phyloP scores from a whole-genome alignment of 2,113 vertebrate species.

The Gambusia holbrooki region DNA sequence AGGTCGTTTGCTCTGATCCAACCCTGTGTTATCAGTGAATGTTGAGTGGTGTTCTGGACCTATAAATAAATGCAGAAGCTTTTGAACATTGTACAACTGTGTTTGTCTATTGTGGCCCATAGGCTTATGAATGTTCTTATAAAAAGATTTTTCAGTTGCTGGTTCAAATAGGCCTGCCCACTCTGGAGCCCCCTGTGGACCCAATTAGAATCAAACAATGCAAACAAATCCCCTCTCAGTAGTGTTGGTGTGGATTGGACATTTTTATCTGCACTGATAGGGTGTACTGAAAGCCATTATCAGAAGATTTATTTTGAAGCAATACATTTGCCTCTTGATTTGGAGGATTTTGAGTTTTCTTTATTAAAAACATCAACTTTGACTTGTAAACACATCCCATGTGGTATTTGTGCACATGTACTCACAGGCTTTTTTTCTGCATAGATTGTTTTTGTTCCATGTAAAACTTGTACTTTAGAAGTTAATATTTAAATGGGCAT shows the following conservation, averaged over 20 bases:
- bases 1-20: slow-evolving; percentile 3
- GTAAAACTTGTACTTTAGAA: neutral
- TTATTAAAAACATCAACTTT: neutral
- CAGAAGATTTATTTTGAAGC: slow-evolving; percentile 20
- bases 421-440: neutral
- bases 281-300: slow-evolving; percentile 33
- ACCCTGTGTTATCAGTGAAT: slow-evolving; percentile 17
- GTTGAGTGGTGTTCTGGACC: neutral
- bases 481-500: neutral
- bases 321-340: slow-evolving; percentile 9
- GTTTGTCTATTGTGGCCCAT: slow-evolving; percentile 44
- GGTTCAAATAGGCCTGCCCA: slow-evolving; percentile 43
- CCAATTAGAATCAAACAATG: slow-evolving; percentile 72
- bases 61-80: slow-evolving; percentile 21
- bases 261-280: slow-evolving; percentile 47
- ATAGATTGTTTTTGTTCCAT: neutral
- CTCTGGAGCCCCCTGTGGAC: slow-evolving; percentile 55
- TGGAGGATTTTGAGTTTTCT: slow-evolving; percentile 28
- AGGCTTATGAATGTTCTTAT: slow-evolving; percentile 45
- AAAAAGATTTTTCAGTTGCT: slow-evolving; percentile 32
- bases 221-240: slow-evolving; percentile 58
- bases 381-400: neutral
- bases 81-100: slow-evolving; percentile 28
- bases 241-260: slow-evolving; percentile 39
- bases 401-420: no score